phyloP scores from a whole-genome alignment of 37 sponge, comb jelly and placozoan species.

The Theonella swinhoei region DNA sequence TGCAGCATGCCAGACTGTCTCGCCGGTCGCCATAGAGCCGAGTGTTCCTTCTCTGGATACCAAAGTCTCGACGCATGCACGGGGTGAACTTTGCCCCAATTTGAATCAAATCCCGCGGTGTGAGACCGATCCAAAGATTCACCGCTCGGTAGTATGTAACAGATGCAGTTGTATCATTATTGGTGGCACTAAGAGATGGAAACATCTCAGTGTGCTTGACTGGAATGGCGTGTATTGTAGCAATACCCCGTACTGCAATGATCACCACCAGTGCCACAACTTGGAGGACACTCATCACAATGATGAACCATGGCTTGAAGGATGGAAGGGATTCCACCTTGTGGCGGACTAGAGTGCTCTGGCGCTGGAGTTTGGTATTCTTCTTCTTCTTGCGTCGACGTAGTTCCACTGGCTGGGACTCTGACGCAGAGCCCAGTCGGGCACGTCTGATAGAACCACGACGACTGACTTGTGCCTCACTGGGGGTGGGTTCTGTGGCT shows the following conservation, averaged over 20 bases:
- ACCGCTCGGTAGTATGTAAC: conserved; percentile 49
- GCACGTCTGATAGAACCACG: conserved; percentile 27
- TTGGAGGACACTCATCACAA: conserved; percentile 75
- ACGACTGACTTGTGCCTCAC: background rate
- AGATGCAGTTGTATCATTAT: conserved; percentile 1
- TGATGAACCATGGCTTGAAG: conserved; percentile 89
- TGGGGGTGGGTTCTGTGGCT: background rate
- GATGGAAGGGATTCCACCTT: conserved; percentile 88
- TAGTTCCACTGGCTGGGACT: background rate
- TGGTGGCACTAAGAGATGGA: conserved; percentile 28
- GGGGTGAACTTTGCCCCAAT: conserved; percentile 92
- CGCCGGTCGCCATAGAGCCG: background rate
- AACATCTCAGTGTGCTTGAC: conserved; percentile 4
- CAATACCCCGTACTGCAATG: conserved; percentile 37
- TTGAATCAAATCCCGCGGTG: conserved; percentile 66
- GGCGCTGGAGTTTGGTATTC: conserved; percentile 73
- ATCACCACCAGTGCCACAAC: conserved; percentile 54
- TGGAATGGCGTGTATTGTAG: conserved; percentile 49
- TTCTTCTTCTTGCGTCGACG: conserved; percentile 27
- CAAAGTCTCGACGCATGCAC: conserved; percentile 91
- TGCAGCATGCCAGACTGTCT: conserved; percentile 65
- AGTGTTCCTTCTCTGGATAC: conserved; percentile 46
- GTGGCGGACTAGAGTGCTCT: conserved; percentile 62
- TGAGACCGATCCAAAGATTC: conserved; percentile 93
- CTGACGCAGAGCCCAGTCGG: conserved; percentile 20